These are phyloP conservation scores for Caerostris extrusa DNA, from an alignment of 1,140 invertebrate species.

Conservation along the genomic window DNA sequence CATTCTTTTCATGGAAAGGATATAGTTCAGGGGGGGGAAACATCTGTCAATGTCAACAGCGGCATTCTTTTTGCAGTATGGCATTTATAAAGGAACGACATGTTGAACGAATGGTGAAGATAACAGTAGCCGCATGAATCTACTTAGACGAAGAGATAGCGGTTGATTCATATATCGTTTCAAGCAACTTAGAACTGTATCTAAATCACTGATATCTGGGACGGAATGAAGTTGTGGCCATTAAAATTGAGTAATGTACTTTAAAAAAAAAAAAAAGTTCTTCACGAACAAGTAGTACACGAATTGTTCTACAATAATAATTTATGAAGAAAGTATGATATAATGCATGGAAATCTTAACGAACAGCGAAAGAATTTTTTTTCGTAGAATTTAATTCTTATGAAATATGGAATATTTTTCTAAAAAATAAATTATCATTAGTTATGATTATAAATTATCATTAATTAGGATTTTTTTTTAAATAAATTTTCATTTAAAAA, in stretches of 20 bases:
- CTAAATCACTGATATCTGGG: background rate
- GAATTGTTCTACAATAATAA: no score
- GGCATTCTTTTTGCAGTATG: conserved; percentile 2
- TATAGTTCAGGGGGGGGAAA: conserved; percentile 12
- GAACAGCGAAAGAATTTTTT: no score
- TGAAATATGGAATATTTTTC: no score
- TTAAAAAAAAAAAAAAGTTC: no score
- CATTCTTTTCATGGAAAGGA: conserved; percentile 21
- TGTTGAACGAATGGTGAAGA: conserved; percentile 11
- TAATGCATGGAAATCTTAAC: no score
- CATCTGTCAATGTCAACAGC: conserved; percentile 22
- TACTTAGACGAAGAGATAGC: background rate
- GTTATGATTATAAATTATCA: no score
- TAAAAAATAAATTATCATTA: no score
- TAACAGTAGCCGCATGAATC: conserved; percentile 8
- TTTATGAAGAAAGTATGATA: no score
- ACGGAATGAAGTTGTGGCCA: background rate
- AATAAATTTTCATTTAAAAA: no score
- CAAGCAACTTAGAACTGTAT: background rate
- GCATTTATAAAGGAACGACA: background rate
- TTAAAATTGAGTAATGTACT: background rate
- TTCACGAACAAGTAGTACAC: no score
- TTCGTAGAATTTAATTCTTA: no score
- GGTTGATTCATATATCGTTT: background rate
- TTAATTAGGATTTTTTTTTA: no score